Conservation (phyloP, 2,113 vertebrate genomes). For the Ptilonorhynchus violaceus region DNA sequence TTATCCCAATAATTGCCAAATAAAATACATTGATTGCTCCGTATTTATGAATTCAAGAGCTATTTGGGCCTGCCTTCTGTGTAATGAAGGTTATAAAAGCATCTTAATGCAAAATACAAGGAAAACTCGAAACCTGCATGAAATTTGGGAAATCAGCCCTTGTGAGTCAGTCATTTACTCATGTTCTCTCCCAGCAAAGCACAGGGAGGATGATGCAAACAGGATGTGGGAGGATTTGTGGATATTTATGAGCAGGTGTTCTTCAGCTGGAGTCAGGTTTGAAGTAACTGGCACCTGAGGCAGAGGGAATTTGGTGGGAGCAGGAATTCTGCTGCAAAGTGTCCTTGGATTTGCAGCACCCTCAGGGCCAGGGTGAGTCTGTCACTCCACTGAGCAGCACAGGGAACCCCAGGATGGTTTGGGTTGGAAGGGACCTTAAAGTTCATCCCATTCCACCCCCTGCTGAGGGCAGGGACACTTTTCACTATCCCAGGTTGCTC, state of each 20-base stretch:
- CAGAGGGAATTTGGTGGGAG: not conserved
- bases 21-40: slow-evolving; percentile 39
- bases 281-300: not conserved
- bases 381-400: not conserved
- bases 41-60: slow-evolving; percentile 39
- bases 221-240: slow-evolving; percentile 20
- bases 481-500: rapidly evolving
- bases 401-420: not conserved
- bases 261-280: not conserved
- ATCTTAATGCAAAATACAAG: not conserved
- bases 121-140: slow-evolving; percentile 15
- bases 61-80: not conserved
- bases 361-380: rapidly evolving
- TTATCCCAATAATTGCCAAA: slow-evolving; percentile 45
- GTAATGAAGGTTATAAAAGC: slow-evolving; percentile 16
- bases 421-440: not conserved
- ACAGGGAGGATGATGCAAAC: not conserved
- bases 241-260: slow-evolving; percentile 52
- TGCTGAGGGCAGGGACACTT: not conserved
- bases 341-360: not conserved
- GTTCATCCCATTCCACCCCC: too few species aligned
- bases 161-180: slow-evolving; percentile 48
- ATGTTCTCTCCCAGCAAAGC: not conserved
- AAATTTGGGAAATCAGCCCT: slow-evolving; percentile 8
- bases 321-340: not conserved